Evolutionary conservation across 2,797 vertebrate species (phyloP), one percentile per base, ranked within the genome.

Genomic region (Tokudaia muenninki): DNA sequence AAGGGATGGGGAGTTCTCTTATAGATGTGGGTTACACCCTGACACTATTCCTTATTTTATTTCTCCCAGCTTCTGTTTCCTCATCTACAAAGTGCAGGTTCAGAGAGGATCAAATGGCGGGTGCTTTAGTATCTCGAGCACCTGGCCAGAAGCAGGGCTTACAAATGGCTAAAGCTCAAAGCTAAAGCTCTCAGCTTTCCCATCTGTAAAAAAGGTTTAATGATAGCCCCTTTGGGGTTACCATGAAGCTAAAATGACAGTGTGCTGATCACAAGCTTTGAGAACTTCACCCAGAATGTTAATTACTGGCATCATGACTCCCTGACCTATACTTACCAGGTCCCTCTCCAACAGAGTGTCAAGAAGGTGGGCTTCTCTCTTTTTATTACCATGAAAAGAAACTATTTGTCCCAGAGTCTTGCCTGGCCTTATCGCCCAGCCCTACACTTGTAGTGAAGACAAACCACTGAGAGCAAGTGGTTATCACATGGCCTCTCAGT

Each of bases 171-270:
- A 41, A 57, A 29, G 21, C 41, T 37, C 50, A 52, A 52, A 52
- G 50, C 50, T 52, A 52, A 52, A 52, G 52, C 67, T 37, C 59
- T 61, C 5, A 0, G 34, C 55, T 78, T 91, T 50, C 79, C 80
- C 83, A 34, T 57, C 87, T 74, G 77, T 87, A 52, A 95, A 80
- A 74, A 6, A 34, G 31, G 52, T 52, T 63, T 95, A 92, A 91
- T 77, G 75, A 95, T 11, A 75, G 65, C 16, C 67, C 59, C 82
- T 47, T 29, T 34, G 0, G 17, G 29, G 57, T 86, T 52, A 22
- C 67, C 87, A 5, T 0, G 37, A 77, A 17, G 88, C 75, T 14
- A 14, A 93, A 93, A 92, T 77, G 78, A 94, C 61, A 91, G 79
- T 50, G 87, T 72, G 34, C 31, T 5, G 1, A 6, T 31, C 84